A percentile compares a stretch with the other conserved stretches of the same genome.
Conservation (phyloP, 2,113 vertebrate species). For the Panurus biarmicus region DNA sequence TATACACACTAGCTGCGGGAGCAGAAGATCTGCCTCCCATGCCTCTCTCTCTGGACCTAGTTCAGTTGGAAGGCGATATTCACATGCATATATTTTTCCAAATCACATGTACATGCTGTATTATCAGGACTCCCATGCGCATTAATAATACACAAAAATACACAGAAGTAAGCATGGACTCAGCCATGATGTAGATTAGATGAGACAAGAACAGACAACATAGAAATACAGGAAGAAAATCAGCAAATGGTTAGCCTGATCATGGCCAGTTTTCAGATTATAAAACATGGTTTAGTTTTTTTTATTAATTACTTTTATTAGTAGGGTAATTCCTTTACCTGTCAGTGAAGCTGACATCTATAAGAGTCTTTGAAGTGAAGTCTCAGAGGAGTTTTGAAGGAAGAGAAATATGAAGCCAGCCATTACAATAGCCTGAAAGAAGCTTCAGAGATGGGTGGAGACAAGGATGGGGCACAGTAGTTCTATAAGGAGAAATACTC, state of each 20-base stretch:
- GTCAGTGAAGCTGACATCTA: background rate
- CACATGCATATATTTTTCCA: conserved; percentile 4
- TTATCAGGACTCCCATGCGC: background rate
- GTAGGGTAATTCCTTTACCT: background rate
- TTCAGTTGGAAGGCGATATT: conserved; percentile 8
- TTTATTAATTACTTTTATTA: background rate
- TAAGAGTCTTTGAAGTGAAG: background rate
- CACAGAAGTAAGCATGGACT: background rate
- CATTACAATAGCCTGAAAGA: background rate
- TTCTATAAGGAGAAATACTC: background rate
- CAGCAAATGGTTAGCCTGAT: background rate
- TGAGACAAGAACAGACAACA: background rate
- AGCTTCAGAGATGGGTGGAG: background rate
- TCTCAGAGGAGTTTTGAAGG: background rate
- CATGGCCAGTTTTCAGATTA: background rate
- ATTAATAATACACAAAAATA: conserved; percentile 17
- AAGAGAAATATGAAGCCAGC: background rate
- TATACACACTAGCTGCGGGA: background rate
- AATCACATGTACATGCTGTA: background rate
- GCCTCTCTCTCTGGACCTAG: background rate
- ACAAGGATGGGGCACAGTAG: background rate
- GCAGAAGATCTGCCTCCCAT: conserved; percentile 14
- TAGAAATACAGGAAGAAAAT: background rate
- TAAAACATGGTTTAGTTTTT: background rate
- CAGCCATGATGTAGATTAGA: background rate